Conservation (phyloP, 2,113 vertebrate species). For the Irena cyanogastra region DNA sequence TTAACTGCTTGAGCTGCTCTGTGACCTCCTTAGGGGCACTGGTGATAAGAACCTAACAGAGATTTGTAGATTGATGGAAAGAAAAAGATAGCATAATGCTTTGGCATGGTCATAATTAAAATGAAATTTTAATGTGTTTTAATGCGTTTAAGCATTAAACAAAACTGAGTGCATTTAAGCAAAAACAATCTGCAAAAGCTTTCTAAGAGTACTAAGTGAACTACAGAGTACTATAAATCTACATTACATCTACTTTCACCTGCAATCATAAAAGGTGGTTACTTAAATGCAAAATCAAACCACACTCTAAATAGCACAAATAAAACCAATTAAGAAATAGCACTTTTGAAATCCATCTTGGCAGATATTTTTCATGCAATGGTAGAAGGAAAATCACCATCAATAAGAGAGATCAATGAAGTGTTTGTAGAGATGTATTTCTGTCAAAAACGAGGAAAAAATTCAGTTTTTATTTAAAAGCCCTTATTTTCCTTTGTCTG, state of each 20-base stretch:
- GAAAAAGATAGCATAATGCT: background rate
- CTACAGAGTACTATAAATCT: background rate
- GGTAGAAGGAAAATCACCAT: background rate
- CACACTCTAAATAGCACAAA: background rate
- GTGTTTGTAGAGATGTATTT: background rate
- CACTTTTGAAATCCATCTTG: background rate
- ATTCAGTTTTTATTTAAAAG: background rate
- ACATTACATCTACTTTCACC: background rate
- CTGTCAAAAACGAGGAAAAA: background rate
- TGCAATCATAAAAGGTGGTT: background rate
- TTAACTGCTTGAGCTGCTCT: background rate
- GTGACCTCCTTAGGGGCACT: background rate
- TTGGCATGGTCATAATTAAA: slow-evolving; percentile 11
- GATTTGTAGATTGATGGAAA: background rate
- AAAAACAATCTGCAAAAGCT: background rate
- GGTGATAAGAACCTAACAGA: background rate
- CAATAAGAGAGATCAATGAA: background rate
- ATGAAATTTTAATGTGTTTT: slow-evolving; percentile 24
- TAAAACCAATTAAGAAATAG: background rate
- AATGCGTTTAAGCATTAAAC: slow-evolving; percentile 24
- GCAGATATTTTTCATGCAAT: background rate
- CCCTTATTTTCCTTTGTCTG: background rate
- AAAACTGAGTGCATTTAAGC: background rate
- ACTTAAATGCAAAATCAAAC: background rate
- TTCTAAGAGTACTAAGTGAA: background rate